Conservation (phyloP, 1,140 invertebrate species). For the Mya arenaria region DNA sequence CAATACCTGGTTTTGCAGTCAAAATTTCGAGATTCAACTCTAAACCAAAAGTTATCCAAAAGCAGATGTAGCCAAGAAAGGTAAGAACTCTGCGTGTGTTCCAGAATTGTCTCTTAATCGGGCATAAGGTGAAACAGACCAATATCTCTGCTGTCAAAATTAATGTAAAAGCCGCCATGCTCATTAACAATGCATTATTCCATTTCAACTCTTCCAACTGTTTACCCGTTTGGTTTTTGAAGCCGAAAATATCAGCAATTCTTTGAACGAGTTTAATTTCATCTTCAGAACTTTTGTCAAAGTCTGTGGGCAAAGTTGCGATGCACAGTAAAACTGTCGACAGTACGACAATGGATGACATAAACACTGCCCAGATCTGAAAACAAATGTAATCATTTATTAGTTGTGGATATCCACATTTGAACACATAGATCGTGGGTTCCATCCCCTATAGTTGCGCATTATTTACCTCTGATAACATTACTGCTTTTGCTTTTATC, state of each 20-base stretch:
- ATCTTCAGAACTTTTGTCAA: background rate
- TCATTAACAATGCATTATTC: background rate
- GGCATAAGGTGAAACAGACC: no score
- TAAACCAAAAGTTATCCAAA: no score
- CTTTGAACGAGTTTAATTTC: background rate
- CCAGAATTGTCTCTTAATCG: no score
- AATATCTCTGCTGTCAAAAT: conserved; percentile 1
- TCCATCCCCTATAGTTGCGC: no score
- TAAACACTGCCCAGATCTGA: conserved; percentile 28
- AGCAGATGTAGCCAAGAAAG: no score
- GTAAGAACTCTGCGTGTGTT: no score
- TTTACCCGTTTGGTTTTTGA: background rate
- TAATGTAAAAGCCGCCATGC: background rate
- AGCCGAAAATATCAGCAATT: background rate
- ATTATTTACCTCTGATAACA: no score
- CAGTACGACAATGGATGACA: conserved; percentile 21
- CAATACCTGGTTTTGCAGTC: no score
- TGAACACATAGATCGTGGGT: no score
- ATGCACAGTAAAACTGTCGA: conserved; percentile 5
- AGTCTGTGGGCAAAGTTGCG: background rate
- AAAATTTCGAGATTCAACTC: no score
- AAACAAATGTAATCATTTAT: background rate
- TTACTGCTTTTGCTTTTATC: no score
- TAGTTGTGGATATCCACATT: no score
- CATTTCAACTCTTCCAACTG: background rate